Evolutionary conservation across 2,888 invertebrate species (phyloP).

Genomic region (Nomada lathburiana): DNA sequence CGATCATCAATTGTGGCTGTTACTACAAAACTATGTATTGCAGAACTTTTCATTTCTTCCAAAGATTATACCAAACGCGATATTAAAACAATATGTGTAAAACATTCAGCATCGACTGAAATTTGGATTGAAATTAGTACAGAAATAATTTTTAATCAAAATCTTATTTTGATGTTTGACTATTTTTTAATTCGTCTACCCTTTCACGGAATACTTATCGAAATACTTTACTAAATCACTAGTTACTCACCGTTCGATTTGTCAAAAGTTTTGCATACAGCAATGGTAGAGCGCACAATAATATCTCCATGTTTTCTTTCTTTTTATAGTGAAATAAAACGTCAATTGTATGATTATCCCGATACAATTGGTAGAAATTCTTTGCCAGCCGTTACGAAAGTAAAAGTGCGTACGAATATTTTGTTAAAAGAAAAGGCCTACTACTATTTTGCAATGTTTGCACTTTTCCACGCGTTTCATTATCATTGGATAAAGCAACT

Average conservation of each 20-base stretch:
- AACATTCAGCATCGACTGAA: too few relatives aligned
- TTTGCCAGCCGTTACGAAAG: background rate
- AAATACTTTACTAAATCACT: background rate
- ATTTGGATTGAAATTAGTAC: background rate
- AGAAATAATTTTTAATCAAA: background rate
- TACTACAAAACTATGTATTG: too few relatives aligned
- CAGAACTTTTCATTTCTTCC: too few relatives aligned
- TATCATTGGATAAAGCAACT: background rate
- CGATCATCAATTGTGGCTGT: background rate
- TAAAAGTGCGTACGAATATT: background rate
- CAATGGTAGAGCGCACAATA: constrained; percentile 12
- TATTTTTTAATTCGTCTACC: background rate
- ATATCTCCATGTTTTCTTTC: constrained; percentile 16
- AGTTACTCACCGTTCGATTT: constrained; percentile 12
- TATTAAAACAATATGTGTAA: too few relatives aligned
- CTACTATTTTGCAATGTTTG: background rate
- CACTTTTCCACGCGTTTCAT: background rate
- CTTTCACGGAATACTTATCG: too few relatives aligned
- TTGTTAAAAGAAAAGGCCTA: background rate
- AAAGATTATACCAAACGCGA: too few relatives aligned
- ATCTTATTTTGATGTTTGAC: background rate
- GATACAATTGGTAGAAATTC: too few relatives aligned
- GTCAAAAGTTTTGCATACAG: background rate
- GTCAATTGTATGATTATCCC: background rate
- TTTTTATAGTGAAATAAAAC: background rate